Conservation (phyloP, 2,888 invertebrate species). For the Dione vanillae region DNA sequence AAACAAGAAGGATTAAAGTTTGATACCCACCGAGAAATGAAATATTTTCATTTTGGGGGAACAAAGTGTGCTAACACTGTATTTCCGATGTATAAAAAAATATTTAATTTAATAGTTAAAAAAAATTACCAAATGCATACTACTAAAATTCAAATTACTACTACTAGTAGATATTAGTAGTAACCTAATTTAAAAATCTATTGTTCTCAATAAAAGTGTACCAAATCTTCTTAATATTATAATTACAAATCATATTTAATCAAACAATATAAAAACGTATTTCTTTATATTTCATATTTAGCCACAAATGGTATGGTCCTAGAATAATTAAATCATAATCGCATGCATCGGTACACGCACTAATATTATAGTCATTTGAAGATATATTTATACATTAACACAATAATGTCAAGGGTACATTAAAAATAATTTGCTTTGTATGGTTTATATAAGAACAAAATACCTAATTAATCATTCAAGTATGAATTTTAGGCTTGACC, state of each 20-base stretch:
- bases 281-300: not conserved
- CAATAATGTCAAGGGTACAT: constrained; percentile 15
- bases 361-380: constrained; percentile 8
- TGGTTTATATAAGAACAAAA: not conserved
- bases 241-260: not conserved
- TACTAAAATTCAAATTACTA: no score
- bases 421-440: constrained; percentile 9
- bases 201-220: not conserved
- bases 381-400: not conserved
- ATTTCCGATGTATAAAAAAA: no score
- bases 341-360: constrained; percentile 2
- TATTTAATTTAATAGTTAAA: no score
- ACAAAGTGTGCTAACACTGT: no score
- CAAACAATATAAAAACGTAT: not conserved
- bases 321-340: constrained; percentile 3
- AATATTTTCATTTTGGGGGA: no score
- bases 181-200: no score
- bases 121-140: no score
- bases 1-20: no score
- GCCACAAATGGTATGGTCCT: constrained; percentile 6
- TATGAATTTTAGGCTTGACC: constrained; percentile 13
- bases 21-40: no score
- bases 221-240: not conserved
- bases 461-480: not conserved
- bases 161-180: no score